These are phyloP conservation scores for Sebastolobus altivelis DNA, from an alignment of 2,797 vertebrate genomes.

Conservation along the genomic window DNA sequence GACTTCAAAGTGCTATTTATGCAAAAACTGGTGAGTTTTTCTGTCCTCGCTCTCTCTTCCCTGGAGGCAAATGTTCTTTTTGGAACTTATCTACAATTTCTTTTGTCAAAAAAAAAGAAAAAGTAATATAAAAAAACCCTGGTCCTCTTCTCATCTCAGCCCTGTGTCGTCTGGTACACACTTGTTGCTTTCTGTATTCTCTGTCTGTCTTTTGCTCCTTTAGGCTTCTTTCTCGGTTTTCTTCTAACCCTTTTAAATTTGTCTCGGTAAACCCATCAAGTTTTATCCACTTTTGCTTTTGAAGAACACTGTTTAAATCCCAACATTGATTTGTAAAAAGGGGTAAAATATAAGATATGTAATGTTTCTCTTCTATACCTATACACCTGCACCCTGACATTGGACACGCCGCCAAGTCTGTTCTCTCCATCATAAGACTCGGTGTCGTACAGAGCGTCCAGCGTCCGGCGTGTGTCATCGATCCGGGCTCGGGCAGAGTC, in stretches of 20 bases:
- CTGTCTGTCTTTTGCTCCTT: not conserved
- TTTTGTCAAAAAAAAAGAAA: constrained; percentile 9
- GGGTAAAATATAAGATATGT: no score
- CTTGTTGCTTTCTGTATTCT: not conserved
- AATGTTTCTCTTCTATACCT: no score
- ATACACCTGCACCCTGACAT: no score
- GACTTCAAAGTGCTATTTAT: constrained; percentile 90
- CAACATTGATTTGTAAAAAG: no score
- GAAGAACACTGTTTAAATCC: constrained; percentile 1
- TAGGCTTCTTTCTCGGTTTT: not conserved
- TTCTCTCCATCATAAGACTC: no score
- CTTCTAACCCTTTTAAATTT: not conserved
- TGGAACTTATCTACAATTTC: constrained; percentile 39
- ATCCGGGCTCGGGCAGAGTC: no score
- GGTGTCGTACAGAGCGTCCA: no score
- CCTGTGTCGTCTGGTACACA: not conserved
- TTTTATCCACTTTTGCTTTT: not conserved
- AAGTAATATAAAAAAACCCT: not conserved
- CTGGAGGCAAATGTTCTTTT: constrained; percentile 46
- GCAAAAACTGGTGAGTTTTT: constrained; percentile 85
- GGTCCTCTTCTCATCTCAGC: not conserved
- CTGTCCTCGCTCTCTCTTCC: constrained; percentile 59
- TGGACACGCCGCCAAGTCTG: no score
- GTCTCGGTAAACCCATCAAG: not conserved
- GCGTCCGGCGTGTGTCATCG: no score